These are phyloP conservation scores for Cerastoderma edule DNA, from an alignment of 2,888 invertebrate genomes.

Conservation along the genomic window DNA sequence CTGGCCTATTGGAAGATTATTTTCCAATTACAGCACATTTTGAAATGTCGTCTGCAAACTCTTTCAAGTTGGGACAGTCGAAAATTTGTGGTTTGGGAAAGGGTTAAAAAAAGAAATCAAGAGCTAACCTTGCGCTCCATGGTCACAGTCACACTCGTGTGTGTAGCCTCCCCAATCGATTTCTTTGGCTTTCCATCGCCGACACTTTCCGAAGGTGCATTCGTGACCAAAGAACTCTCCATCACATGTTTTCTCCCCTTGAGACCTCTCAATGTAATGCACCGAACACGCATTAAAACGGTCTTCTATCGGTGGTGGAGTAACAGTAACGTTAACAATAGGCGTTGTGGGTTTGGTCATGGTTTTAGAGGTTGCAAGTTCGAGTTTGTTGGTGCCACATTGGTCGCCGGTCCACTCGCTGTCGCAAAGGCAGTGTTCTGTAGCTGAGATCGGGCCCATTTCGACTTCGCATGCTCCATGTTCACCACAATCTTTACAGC, in stretches of 20 bases:
- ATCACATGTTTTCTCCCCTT: constrained; percentile 26
- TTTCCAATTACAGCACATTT: no score
- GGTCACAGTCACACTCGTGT: constrained; percentile 40
- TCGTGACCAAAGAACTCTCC: constrained; percentile 2
- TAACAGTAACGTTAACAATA: neutral
- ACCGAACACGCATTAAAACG: constrained; percentile 46
- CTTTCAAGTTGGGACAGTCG: no score
- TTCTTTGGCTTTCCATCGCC: constrained; percentile 22
- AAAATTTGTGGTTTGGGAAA: neutral
- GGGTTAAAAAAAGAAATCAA: neutral
- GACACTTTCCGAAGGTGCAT: constrained; percentile 43
- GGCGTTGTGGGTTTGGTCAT: neutral
- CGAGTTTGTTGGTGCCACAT: neutral
- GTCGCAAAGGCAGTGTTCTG: neutral
- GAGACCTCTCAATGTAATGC: neutral
- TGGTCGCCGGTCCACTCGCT: neutral
- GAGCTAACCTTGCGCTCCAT: constrained; percentile 41
- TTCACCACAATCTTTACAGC: no score
- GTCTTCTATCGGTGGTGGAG: constrained; percentile 5
- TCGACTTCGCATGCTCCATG: no score
- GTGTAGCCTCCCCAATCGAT: constrained; percentile 33
- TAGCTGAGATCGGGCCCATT: no score
- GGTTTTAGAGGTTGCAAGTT: neutral
- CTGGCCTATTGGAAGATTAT: neutral
- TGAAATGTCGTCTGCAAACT: no score